Evolutionary conservation across 2,113 vertebrate species (phyloP).

Genomic region (Centropristis striata): DNA sequence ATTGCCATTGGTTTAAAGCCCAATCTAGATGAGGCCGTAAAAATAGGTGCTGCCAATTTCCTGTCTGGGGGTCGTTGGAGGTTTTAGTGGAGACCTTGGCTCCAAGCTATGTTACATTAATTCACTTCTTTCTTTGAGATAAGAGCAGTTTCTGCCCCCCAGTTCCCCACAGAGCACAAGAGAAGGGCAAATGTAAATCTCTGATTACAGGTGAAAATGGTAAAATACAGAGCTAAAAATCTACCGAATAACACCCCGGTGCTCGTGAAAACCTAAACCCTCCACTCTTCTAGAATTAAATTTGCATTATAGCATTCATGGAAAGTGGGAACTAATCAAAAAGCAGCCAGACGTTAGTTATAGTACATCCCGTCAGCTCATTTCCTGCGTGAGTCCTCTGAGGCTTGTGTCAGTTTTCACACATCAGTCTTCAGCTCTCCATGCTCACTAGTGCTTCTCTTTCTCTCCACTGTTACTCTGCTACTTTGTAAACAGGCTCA

Average conservation of each 20-base stretch:
- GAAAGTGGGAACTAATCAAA: constrained; percentile 51
- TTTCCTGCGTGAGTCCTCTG: constrained; percentile 42
- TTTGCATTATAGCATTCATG: constrained; percentile 25
- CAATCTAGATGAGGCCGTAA: constrained; percentile 48
- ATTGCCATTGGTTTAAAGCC: constrained; percentile 41
- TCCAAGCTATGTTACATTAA: constrained; percentile 35
- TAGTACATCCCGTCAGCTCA: constrained; percentile 23
- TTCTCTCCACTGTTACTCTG: not conserved
- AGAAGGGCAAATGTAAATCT: constrained; percentile 15
- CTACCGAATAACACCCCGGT: not conserved
- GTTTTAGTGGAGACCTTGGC: constrained; percentile 34
- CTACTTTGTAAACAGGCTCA: not conserved
- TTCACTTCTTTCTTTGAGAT: constrained; percentile 31
- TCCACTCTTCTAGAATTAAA: constrained; percentile 21
- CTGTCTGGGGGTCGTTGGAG: constrained; percentile 36
- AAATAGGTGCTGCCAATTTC: constrained; percentile 55
- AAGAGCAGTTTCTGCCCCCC: not conserved
- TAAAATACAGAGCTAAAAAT: constrained; percentile 23
- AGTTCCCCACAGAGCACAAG: not conserved
- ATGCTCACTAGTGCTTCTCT: not conserved
- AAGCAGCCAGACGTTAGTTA: constrained; percentile 47
- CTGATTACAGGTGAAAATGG: constrained; percentile 27
- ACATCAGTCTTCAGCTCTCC: constrained; percentile 46
- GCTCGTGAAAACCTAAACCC: constrained; percentile 13
- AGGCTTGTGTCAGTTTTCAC: constrained; percentile 44